Conservation (phyloP, 2,113 vertebrate species). For the Speoplatyrhinus poulsoni region DNA sequence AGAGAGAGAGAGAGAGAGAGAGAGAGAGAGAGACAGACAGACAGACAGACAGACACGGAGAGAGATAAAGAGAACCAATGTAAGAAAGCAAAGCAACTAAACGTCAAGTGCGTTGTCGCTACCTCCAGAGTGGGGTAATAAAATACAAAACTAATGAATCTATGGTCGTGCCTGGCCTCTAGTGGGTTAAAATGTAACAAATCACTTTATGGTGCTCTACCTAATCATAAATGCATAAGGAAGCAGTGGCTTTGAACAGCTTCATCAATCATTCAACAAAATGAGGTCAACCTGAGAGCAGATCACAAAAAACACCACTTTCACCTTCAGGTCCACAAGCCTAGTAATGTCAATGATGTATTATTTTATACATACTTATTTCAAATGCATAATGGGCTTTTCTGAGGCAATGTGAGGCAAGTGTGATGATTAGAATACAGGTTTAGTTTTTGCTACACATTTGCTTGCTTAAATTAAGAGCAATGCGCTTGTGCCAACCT, state of each 20-base stretch:
- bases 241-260: not conserved
- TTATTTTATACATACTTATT: too few relatives aligned
- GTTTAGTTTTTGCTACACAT: too few relatives aligned
- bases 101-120: not conserved
- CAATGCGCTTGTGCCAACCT: too few relatives aligned
- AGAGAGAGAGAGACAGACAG: constrained; percentile 5
- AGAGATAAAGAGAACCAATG: constrained; percentile 2
- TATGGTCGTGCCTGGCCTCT: not conserved
- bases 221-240: constrained; percentile 23
- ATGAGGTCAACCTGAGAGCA: constrained; percentile 34
- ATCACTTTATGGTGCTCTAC: constrained; percentile 25
- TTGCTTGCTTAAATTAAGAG: too few relatives aligned
- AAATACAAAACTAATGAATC: not conserved
- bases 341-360: not conserved
- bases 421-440: too few relatives aligned
- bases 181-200: not conserved
- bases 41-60: not conserved
- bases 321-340: too few relatives aligned
- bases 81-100: not conserved
- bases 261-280: constrained; percentile 39
- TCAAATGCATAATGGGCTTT: too few relatives aligned
- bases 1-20: not conserved
- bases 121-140: not conserved
- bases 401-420: too few relatives aligned
- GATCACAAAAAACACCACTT: too few relatives aligned